Conservation (phyloP, 2,888 invertebrate species). For the Megastigmus dorsalis region DNA sequence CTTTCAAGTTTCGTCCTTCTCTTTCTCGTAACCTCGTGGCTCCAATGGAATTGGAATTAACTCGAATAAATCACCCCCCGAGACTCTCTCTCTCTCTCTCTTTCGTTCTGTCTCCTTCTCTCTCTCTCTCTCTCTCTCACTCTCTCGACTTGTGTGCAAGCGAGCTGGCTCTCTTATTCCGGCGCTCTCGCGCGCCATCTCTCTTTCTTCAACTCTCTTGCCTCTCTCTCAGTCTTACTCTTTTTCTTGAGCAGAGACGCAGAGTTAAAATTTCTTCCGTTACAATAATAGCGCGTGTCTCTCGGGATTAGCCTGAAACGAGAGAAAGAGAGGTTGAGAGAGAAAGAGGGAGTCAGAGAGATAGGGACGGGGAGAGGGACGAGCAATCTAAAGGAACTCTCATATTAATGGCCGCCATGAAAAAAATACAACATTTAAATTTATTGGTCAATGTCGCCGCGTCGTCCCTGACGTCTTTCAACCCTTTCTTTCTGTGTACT, state of each 20-base stretch:
- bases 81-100: conserved; percentile 48
- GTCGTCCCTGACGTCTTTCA: conserved; percentile 34
- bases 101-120: conserved; percentile 17
- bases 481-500: conserved; percentile 35
- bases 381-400: conserved; percentile 54
- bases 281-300: conserved; percentile 61
- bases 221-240: neutral
- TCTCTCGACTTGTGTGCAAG: conserved; percentile 21
- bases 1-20: conserved; percentile 57
- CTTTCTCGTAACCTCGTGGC: conserved; percentile 65
- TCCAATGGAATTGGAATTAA: conserved; percentile 75
- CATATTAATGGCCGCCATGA: conserved; percentile 53
- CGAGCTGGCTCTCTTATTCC: conserved; percentile 43
- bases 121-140: conserved; percentile 13
- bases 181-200: conserved; percentile 12
- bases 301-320: conserved; percentile 57
- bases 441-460: conserved; percentile 42
- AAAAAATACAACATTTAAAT: conserved; percentile 51
- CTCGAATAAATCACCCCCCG: conserved; percentile 72
- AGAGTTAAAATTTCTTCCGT: conserved; percentile 69
- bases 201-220: conserved; percentile 25
- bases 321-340: conserved; percentile 29
- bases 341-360: conserved; percentile 6
- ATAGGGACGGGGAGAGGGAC: neutral
- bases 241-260: conserved; percentile 34